Evolutionary conservation across 2,113 vertebrate genomes (phyloP).

Genomic region (Willisornis vidua): DNA sequence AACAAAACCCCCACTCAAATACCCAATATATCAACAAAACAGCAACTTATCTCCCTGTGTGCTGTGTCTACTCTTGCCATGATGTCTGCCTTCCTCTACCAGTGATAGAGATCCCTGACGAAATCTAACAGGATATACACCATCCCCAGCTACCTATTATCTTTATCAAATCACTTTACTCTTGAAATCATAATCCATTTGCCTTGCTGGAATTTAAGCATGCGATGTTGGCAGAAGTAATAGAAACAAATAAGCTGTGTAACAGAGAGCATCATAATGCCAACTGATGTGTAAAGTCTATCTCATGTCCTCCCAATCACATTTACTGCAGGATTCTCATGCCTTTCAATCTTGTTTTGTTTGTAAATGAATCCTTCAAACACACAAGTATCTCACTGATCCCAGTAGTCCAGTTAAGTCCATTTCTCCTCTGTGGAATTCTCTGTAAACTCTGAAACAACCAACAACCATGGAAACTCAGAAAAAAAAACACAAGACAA

Average conservation of each 20-base stretch:
- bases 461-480: neutral
- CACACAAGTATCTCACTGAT: neutral
- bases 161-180: constrained; percentile 7
- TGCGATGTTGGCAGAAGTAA: neutral
- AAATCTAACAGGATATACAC: neutral
- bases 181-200: constrained; percentile 22
- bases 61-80: neutral
- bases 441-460: neutral
- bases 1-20: fast-evolving
- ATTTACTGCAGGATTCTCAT: neutral
- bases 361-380: constrained; percentile 2
- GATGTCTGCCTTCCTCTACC: neutral
- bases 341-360: neutral
- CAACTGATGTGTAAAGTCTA: neutral
- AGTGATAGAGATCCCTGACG: neutral
- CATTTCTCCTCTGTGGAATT: neutral
- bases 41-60: neutral
- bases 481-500: neutral
- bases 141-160: neutral
- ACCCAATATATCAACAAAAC: neutral
- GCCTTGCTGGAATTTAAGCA: neutral
- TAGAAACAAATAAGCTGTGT: neutral
- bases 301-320: neutral
- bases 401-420: neutral
- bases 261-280: neutral